Percentiles rank a stretch among this genome's conserved stretches.
phyloP scores from a whole-genome alignment of 92 coral and sea anemone genomes.

The Anthopleura xanthogrammica region DNA sequence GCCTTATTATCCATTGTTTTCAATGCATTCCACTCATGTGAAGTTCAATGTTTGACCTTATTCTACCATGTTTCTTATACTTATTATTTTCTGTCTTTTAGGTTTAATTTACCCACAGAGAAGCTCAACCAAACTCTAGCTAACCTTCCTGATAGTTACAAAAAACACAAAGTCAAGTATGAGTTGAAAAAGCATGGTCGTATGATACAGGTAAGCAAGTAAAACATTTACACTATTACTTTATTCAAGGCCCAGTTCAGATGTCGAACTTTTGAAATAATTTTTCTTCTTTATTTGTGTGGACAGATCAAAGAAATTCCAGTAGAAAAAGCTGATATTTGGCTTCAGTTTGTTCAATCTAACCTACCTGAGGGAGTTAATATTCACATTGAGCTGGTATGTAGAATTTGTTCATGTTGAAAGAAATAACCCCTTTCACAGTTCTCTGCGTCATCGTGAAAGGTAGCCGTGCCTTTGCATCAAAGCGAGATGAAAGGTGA shows the following conservation, averaged over 20 bases:
- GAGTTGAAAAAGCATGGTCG: slow-evolving; percentile 84
- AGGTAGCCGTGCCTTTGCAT: too few relatives aligned
- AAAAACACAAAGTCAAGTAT: slow-evolving; percentile 69
- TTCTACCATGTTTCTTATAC: not conserved
- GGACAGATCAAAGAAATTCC: slow-evolving; percentile 81
- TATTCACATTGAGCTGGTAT: slow-evolving; percentile 78
- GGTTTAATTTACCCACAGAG: slow-evolving; percentile 91
- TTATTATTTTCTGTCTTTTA: not conserved
- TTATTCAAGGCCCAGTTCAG: not conserved
- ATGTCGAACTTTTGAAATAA: too few relatives aligned
- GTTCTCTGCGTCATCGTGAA: too few relatives aligned
- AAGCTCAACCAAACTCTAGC: slow-evolving; percentile 72
- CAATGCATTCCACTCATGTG: too few relatives aligned
- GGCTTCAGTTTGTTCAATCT: slow-evolving; percentile 69
- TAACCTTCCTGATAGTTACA: slow-evolving; percentile 87
- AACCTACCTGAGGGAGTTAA: slow-evolving; percentile 84
- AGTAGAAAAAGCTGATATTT: slow-evolving; percentile 84
- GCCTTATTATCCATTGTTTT: too few relatives aligned
- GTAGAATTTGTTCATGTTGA: not conserved
- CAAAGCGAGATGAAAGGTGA: too few relatives aligned
- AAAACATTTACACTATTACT: not conserved
- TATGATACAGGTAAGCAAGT: slow-evolving; percentile 79
- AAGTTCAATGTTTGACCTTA: not conserved
- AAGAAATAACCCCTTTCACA: too few relatives aligned
- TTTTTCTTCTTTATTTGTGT: not conserved